Evolutionary conservation across 2,888 invertebrate genomes (phyloP).

Genomic region (Lagria hirta): DNA sequence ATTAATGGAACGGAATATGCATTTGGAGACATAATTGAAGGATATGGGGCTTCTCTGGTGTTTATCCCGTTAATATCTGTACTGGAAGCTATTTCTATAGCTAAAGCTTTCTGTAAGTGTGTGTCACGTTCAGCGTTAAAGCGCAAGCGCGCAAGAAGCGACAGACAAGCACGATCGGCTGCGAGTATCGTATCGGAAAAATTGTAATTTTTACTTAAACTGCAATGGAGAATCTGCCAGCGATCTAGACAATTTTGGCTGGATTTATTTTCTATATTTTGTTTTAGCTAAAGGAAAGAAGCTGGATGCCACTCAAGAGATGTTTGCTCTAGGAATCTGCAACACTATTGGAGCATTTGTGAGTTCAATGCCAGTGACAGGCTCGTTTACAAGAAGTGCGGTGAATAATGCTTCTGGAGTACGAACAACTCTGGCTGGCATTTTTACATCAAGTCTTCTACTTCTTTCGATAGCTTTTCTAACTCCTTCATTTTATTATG

Average conservation of each 20-base stretch:
- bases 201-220: too few species aligned
- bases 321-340: slow-evolving; percentile 74
- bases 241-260: too few species aligned
- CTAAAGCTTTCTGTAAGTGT: slow-evolving; percentile 82
- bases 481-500: slow-evolving; percentile 79
- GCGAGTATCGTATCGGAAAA: too few species aligned
- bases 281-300: slow-evolving; percentile 65
- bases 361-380: slow-evolving; percentile 84
- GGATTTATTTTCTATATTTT: slow-evolving; percentile 12
- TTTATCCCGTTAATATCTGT: slow-evolving; percentile 75
- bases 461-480: slow-evolving; percentile 77
- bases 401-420: slow-evolving; percentile 92
- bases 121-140: too few species aligned
- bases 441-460: slow-evolving; percentile 75
- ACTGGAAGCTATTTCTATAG: slow-evolving; percentile 78
- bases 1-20: slow-evolving; percentile 59
- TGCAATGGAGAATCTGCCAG: too few species aligned
- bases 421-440: slow-evolving; percentile 70
- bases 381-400: slow-evolving; percentile 84
- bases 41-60: slow-evolving; percentile 67
- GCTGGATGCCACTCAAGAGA: slow-evolving; percentile 79
- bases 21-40: slow-evolving; percentile 61
- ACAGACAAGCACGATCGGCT: too few species aligned
- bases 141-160: too few species aligned
- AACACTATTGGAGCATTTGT: slow-evolving; percentile 82